Evolutionary conservation across 2,797 vertebrate genomes (phyloP), one percentile per base, ranked within the genome.

Genomic region (Scolopax bukidnonensis): DNA sequence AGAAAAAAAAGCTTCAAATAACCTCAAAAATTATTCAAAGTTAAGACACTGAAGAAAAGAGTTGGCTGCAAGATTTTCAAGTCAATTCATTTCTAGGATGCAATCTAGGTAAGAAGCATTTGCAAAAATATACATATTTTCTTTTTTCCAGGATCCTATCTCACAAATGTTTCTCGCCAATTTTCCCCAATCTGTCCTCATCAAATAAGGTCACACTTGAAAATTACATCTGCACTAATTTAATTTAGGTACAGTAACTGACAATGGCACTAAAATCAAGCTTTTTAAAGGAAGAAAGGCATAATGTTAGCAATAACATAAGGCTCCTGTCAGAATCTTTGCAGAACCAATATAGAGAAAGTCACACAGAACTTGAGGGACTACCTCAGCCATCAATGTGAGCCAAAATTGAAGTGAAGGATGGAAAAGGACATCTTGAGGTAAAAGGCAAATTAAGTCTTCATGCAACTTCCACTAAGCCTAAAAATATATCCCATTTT

Each of bases 381-480:
- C 57, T 43, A 77, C 48, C n/a, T 87, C 51, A 85, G 51, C 21
- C 51, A 84, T 36, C 63, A 51, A n/a, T 4, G 4, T 28, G 24
- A 43, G 30, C 84, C 67, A 77, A 63, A 89, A 79, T 60, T 84
- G 47, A 87, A 89, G 65, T 19, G 6, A 73, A 81, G 41, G 19
- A 67, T 57, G 24, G 23, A 80, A 93, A 65, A 79, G 54, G 59
- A 71, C 47, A 79, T 71, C 38, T 54, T 79, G 54, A 86, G n/a
- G 74, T 78, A 87, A 93, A 93, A 95, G 92, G 57, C 78, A 64
- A 92, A 78, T 68, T 77, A 89, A 94, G 77, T 89, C 61, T 64
- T 84, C 60, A 21, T 43, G 51, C 43, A 84, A 69, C 40, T 93
- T 91, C 53, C 73, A 71, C 75, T 70, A 48, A 92, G 48, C 36